These are phyloP conservation scores for Cantharis rustica DNA, from an alignment of 2,888 invertebrate genomes.

Conservation along the genomic window DNA sequence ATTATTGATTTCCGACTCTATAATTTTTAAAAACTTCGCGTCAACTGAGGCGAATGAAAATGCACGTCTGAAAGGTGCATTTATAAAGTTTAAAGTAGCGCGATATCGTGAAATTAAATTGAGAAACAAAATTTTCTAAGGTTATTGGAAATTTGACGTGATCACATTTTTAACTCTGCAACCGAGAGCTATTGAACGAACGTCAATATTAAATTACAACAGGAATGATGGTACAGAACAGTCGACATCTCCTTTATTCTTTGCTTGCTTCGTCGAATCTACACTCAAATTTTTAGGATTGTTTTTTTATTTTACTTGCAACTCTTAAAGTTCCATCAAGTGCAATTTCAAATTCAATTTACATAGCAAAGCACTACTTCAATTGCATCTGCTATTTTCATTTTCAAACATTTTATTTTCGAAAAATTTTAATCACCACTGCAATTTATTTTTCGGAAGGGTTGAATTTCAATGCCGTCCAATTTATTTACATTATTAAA, in stretches of 20 bases:
- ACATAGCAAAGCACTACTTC: slow-evolving; percentile 21
- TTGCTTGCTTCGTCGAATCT: slow-evolving; percentile 9
- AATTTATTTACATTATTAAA: background rate
- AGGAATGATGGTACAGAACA: slow-evolving; percentile 11
- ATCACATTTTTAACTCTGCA: slow-evolving; percentile 29
- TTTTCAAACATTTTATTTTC: background rate
- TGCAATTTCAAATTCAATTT: slow-evolving; percentile 28
- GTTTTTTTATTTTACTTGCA: slow-evolving; percentile 8
- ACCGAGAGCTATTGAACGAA: slow-evolving; percentile 19
- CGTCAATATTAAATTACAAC: slow-evolving; percentile 24
- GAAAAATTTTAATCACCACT: background rate
- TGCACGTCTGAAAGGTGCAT: background rate
- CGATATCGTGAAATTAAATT: slow-evolving; percentile 23
- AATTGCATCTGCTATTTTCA: slow-evolving; percentile 28
- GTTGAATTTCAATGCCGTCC: background rate
- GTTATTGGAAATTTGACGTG: slow-evolving; percentile 30
- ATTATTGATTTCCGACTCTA: background rate
- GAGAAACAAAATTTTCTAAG: slow-evolving; percentile 26
- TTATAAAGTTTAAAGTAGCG: slow-evolving; percentile 6
- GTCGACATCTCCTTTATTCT: slow-evolving; percentile 6
- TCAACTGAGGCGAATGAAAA: background rate
- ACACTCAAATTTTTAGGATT: slow-evolving; percentile 14
- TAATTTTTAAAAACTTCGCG: background rate
- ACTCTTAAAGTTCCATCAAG: slow-evolving; percentile 15
- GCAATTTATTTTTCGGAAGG: background rate